phyloP scores from a whole-genome alignment of 2,797 vertebrate genomes.

The Phrynocephalus guinanensis region DNA sequence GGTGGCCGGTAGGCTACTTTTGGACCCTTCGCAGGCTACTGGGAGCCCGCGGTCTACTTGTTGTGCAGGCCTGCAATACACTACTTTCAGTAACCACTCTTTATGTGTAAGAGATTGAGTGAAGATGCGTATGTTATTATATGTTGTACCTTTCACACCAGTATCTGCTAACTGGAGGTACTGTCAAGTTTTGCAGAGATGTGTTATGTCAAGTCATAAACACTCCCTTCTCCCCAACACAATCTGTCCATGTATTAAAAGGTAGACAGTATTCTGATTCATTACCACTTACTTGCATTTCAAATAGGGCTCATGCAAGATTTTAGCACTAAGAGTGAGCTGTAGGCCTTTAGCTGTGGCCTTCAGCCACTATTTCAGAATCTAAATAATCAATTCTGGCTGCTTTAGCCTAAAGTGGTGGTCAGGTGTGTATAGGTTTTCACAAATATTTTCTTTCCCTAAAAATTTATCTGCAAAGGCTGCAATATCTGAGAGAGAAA shows the following conservation, averaged over 20 bases:
- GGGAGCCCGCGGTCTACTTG: too few species aligned
- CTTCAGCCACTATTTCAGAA: neutral
- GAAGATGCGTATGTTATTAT: neutral
- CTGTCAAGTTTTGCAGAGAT: neutral
- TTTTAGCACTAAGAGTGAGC: neutral
- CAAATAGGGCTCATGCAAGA: neutral
- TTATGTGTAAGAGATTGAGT: neutral
- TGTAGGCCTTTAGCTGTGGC: neutral
- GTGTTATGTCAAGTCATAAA: too few species aligned
- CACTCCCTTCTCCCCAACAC: too few species aligned
- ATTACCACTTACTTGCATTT: neutral
- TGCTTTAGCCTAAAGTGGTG: neutral
- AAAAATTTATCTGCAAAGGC: neutral
- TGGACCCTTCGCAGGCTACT: too few species aligned
- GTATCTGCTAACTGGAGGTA: neutral
- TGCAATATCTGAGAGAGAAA: neutral
- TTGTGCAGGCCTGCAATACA: too few species aligned
- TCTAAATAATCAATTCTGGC: neutral
- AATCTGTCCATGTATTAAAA: neutral
- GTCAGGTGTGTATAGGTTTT: neutral
- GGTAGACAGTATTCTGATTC: neutral
- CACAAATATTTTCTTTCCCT: neutral
- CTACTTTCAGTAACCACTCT: neutral
- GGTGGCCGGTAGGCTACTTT: too few species aligned
- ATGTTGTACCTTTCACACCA: neutral